Percentiles rank a stretch among this genome's conserved stretches.
phyloP scores from a whole-genome alignment of 2,888 invertebrate genomes.

The Timandra comae region DNA sequence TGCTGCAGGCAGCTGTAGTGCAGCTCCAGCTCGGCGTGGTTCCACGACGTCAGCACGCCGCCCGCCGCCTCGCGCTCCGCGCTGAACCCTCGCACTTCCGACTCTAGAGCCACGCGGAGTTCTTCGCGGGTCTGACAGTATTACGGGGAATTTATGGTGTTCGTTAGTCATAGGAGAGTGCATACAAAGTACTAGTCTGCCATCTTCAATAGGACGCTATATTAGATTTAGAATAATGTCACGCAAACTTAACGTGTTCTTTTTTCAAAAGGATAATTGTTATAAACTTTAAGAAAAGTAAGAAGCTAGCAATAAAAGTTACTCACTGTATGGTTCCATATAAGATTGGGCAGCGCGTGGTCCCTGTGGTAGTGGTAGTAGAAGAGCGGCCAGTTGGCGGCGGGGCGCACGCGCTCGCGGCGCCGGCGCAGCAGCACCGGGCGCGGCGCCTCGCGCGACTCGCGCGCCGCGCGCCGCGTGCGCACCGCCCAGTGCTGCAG shows the following conservation, averaged over 20 bases:
- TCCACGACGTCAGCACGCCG: constrained; percentile 94
- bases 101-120: constrained; percentile 92
- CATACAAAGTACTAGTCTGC: too few species aligned
- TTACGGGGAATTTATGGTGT: too few species aligned
- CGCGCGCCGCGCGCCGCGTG: constrained; percentile 79
- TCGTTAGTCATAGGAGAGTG: too few species aligned
- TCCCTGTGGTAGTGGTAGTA: constrained; percentile 96
- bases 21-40: constrained; percentile 97
- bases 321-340: constrained; percentile 97
- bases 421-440: constrained; percentile 95
- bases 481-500: constrained; percentile 78
- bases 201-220: too few species aligned
- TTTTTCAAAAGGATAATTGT: too few species aligned
- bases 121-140: constrained; percentile 96
- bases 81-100: constrained; percentile 92
- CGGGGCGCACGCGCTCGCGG: constrained; percentile 90
- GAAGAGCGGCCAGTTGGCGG: constrained; percentile 94
- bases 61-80: constrained; percentile 93
- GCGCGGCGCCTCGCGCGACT: constrained; percentile 78
- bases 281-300: too few species aligned
- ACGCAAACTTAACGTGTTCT: too few species aligned
- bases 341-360: constrained; percentile 96
- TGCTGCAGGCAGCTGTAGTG: constrained; percentile 95
- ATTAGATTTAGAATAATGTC: too few species aligned
- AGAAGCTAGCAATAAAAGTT: too few species aligned